Evolutionary conservation across 2,113 vertebrate species (phyloP).

Genomic region (Sprattus sprattus): DNA sequence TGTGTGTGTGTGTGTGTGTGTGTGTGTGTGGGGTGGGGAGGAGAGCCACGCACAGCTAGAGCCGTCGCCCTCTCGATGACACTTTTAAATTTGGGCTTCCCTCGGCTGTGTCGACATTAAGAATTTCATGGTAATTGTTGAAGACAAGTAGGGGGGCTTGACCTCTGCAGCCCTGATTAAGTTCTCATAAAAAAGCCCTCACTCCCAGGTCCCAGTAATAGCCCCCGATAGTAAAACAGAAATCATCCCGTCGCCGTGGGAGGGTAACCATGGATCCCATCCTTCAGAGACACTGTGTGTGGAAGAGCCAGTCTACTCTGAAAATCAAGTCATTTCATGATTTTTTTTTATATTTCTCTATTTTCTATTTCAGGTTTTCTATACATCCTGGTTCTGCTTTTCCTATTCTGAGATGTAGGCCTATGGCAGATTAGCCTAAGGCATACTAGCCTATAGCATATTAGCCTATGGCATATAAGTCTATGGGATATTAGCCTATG

Average conservation of each 20-base stretch:
- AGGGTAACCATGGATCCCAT: conserved; percentile 29
- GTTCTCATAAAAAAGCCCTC: conserved; percentile 64
- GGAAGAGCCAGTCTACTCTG: neutral
- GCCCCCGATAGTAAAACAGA: conserved; percentile 56
- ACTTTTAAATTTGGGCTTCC: conserved; percentile 52
- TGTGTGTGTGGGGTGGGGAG: neutral
- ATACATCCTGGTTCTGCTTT: neutral
- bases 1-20: too few species aligned
- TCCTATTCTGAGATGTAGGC: neutral
- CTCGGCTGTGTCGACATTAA: conserved; percentile 67
- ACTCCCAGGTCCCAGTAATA: conserved; percentile 44
- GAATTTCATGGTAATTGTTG: conserved; percentile 75
- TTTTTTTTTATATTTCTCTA: neutral
- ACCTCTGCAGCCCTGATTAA: conserved; percentile 67
- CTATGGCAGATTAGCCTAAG: neutral
- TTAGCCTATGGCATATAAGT: neutral
- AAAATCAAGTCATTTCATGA: neutral
- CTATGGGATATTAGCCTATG: neutral
- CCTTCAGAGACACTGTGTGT: neutral
- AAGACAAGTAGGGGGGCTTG: conserved; percentile 61
- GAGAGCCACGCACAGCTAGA: conserved; percentile 49
- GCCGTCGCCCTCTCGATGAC: conserved; percentile 71
- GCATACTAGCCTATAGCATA: too few species aligned
- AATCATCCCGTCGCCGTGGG: conserved; percentile 32
- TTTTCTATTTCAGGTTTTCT: neutral